Conservation (phyloP, 2,797 vertebrate genomes). For the Halcyon smyrnensis region DNA sequence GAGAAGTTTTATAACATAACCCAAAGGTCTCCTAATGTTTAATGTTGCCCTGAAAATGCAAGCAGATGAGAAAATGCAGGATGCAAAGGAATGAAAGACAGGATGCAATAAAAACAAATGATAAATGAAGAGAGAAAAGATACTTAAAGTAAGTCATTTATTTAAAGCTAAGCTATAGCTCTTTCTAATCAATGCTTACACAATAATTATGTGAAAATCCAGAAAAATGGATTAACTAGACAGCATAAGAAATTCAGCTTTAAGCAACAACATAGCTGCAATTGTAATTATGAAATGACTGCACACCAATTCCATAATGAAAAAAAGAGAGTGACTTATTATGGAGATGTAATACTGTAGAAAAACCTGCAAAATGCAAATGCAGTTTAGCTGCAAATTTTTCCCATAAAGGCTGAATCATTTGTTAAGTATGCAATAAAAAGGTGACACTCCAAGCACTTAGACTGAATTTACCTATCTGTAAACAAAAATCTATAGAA, state of each 20-base stretch:
- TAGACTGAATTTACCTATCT: slow-evolving; percentile 55
- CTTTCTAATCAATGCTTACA: slow-evolving; percentile 50
- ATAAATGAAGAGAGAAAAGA: slow-evolving; percentile 43
- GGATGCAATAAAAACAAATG: slow-evolving; percentile 36
- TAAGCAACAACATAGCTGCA: slow-evolving; percentile 18
- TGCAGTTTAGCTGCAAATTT: slow-evolving; percentile 29
- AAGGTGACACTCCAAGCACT: slow-evolving; percentile 35
- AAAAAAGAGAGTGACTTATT: not conserved
- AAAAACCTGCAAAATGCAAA: slow-evolving; percentile 46
- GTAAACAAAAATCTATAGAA: slow-evolving; percentile 65
- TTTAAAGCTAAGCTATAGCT: slow-evolving; percentile 26
- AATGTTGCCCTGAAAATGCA: not conserved
- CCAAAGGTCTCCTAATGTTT: not conserved
- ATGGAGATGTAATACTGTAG: not conserved
- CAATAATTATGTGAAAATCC: slow-evolving; percentile 37
- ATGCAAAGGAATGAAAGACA: not conserved
- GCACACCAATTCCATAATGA: not conserved
- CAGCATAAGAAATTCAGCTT: not conserved
- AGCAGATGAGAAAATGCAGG: slow-evolving; percentile 30
- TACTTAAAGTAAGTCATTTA: slow-evolving; percentile 17
- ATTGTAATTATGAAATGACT: slow-evolving; percentile 14
- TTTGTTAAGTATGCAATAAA: slow-evolving; percentile 62
- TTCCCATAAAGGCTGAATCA: slow-evolving; percentile 32
- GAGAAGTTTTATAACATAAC: not conserved
- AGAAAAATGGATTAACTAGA: slow-evolving; percentile 37